phyloP scores from a whole-genome alignment of 37 sponge, comb jelly and placozoan species.

The Theonella swinhoei region DNA sequence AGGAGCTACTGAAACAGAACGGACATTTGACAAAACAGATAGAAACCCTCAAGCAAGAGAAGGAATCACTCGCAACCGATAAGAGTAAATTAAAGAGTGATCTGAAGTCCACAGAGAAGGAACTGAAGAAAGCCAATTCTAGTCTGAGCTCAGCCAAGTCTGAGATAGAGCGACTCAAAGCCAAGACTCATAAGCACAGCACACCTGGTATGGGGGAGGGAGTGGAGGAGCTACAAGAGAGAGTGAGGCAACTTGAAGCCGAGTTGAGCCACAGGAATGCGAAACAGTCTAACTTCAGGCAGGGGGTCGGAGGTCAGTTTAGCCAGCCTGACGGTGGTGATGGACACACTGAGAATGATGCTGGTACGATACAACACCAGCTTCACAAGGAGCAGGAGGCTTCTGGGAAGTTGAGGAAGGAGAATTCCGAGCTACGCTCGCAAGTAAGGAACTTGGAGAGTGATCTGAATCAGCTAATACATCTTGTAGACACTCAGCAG shows the following conservation, averaged over 20 bases:
- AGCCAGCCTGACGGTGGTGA: neutral
- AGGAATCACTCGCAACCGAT: slow-evolving; percentile 7
- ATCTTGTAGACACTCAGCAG: neutral
- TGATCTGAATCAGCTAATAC: slow-evolving; percentile 29
- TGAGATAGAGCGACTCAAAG: slow-evolving; percentile 3
- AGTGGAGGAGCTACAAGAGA: slow-evolving; percentile 1
- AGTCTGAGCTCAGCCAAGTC: neutral
- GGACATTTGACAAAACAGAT: slow-evolving; percentile 24
- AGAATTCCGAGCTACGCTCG: slow-evolving; percentile 34
- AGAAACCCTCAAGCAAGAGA: slow-evolving; percentile 46
- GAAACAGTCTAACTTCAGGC: neutral
- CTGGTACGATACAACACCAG: neutral
- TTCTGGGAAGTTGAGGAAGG: neutral
- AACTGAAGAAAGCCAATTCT: slow-evolving; percentile 9
- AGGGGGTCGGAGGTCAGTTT: neutral
- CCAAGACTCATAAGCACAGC: neutral
- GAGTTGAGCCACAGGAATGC: slow-evolving; percentile 8
- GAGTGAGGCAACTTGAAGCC: slow-evolving; percentile 11
- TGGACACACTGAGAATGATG: neutral
- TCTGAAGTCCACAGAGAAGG: slow-evolving; percentile 21
- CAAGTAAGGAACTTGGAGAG: slow-evolving; percentile 9
- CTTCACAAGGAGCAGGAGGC: neutral
- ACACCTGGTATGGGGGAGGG: slow-evolving; percentile 11
- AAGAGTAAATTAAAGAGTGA: slow-evolving; percentile 21
- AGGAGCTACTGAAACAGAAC: slow-evolving; percentile 34